Evolutionary conservation across 2,888 invertebrate genomes (phyloP), one percentile per base, ranked within the genome.

Genomic region (Punctoribates punctum): DNA sequence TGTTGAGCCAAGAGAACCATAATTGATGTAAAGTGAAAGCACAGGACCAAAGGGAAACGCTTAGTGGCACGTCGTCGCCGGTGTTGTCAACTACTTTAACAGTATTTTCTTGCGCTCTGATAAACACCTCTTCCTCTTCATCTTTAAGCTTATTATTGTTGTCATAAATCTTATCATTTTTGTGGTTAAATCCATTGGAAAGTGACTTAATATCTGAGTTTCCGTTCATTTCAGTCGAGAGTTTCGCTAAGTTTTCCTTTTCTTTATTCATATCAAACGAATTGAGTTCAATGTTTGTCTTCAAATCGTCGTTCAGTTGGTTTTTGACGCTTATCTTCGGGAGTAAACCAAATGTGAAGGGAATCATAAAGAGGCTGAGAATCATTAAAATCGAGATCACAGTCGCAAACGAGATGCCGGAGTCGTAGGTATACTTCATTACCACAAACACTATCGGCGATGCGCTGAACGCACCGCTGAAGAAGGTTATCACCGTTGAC

Each of bases 1-100:
- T 77, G 13, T 80, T 78, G 3, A 80, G 65, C 80, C 80, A 80
- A 25, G 78, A 79, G 62, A 79, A 80, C 80, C 80, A 80, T 48
- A 78, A 79, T 75, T 80, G 80, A 70, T 80, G 80, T 9, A 79
- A 60, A 23, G 78, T 20, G 51, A 76, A 80, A 9, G 80, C 77
- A 1, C 74, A 34, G 0, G 80, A 80, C 11, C 78, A 42, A 9
- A 80, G 57, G 0, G 80, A 79, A 8, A 75, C 29, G 1, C 74
- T 38, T 9, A 80, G 72, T 1, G 80, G 79, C 5, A 78, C 27
- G 13, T 73, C 73, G 38, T 72, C 72, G 3, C 54, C 23, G 23
- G 29, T 27, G 8, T 11, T 20, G 17, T 27, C 29, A 27, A 72
- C 25, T 1, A 29, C 51, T 25, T n/a, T 23, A 15, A 25, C 8